A percentile compares a stretch with the other conserved stretches of the same genome.
Conservation (phyloP, 2,113 vertebrate genomes). For the Alosa alosa region DNA sequence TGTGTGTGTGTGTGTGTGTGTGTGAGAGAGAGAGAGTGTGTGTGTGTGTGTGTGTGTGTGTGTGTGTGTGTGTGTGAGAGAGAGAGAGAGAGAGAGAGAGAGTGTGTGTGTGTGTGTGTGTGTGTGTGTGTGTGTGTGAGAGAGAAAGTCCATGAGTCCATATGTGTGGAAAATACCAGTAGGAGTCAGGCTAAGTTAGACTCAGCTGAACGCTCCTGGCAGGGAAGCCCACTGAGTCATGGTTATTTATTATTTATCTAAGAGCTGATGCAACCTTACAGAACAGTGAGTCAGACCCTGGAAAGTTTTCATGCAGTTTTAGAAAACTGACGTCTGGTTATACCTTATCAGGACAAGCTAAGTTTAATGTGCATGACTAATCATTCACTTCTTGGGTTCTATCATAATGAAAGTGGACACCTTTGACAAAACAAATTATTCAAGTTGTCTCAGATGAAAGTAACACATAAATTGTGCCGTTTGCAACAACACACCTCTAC, state of each 20-base stretch:
- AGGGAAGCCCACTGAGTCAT: background rate
- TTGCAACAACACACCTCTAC: no score
- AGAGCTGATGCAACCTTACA: background rate
- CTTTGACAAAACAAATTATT: background rate
- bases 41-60: background rate
- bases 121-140: background rate
- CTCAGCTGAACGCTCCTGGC: background rate
- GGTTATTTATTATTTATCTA: conserved; percentile 11
- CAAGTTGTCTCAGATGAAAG: background rate
- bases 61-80: background rate
- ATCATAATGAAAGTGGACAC: background rate
- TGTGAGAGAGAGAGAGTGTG: background rate
- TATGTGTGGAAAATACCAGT: background rate
- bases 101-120: background rate
- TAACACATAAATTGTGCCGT: background rate
- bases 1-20: background rate
- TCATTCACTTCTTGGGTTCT: background rate
- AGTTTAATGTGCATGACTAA: background rate
- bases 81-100: background rate
- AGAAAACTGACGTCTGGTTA: background rate
- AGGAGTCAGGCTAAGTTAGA: background rate
- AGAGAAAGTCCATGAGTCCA: background rate
- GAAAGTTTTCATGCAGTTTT: background rate
- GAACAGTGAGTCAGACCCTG: background rate
- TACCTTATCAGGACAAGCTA: background rate